Conservation (phyloP, 1,140 invertebrate species). For the Apocrypta bakeri region DNA sequence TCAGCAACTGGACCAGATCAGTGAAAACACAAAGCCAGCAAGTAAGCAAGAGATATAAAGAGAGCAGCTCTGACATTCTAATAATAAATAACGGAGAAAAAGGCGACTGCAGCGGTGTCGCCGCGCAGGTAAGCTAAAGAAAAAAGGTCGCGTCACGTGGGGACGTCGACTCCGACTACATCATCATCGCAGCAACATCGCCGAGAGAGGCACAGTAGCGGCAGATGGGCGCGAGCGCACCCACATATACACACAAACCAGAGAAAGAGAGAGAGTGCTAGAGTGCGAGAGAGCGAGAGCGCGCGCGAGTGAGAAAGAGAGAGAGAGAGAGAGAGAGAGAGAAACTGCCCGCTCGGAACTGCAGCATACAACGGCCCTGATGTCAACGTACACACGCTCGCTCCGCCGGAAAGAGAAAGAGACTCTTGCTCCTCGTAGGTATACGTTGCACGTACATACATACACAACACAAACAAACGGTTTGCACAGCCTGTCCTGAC, state of each 20-base stretch:
- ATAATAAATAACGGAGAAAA: slow-evolving; percentile 20
- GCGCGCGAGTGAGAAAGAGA: not conserved
- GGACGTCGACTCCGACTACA: not conserved
- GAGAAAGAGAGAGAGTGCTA: not conserved
- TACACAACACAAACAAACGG: not conserved
- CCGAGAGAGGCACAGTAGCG: not conserved
- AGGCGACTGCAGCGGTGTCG: not conserved
- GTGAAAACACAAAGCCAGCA: not conserved
- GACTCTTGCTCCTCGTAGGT: not conserved
- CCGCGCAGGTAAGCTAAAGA: not conserved
- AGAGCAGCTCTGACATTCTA: not conserved
- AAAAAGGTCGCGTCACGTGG: slow-evolving; percentile 17
- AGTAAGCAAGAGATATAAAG: not conserved
- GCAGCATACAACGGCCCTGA: not conserved
- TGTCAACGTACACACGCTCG: not conserved
- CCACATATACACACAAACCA: slow-evolving; percentile 3
- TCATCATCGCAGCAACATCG: not conserved
- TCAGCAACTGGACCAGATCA: not conserved
- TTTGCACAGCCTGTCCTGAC: too few relatives aligned
- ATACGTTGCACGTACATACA: not conserved
- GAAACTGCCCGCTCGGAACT: not conserved
- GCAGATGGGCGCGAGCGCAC: slow-evolving; percentile 44
- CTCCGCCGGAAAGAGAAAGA: not conserved
- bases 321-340: not conserved
- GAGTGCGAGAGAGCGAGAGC: not conserved